Evolutionary conservation across 2,113 vertebrate species (phyloP), one percentile per base, ranked within the genome.

Genomic region (Elaphurus davidianus): DNA sequence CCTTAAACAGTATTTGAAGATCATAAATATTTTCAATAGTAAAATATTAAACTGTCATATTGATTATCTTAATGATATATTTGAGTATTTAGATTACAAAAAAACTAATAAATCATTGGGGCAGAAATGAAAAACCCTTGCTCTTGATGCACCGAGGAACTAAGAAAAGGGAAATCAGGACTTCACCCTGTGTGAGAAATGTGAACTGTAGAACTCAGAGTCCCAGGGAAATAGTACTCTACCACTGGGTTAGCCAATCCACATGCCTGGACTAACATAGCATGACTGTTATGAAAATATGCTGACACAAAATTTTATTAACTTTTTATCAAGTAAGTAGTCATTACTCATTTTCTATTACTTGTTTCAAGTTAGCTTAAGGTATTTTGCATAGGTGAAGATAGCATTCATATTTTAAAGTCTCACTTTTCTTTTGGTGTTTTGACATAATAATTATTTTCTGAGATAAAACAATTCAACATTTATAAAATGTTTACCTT

Each of bases 331-430:
- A 98, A 60, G 97, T 98, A 74, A 21, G 4, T 88, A 21, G 88
- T 96, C 85, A 90, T 90, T 97, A 15, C 85, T 97, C 55, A 98
- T 97, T 28, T 91, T 95, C 94, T 83, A 91, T 89, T 92, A 95
- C 50, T 93, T 95, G 97, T 71, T 97, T 89, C 86, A 95, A 59
- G 92, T 90, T 62, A 95, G 89, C 89, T 98, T 33, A 60, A 94
- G 78, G 90, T 45, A 81, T 1, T 14, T 8, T 89, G 21, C 55
- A 54, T 78, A 90, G 52, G 91, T 87, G 94, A 96, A 98, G 64
- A 96, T 90, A 98, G 87, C 19, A 94, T 94, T 98, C 97, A 97
- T 98, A 98, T 98, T 98, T 97, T 1, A 95, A 97, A 97, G 15
- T 96, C 97, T 96, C 43, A 83, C 36, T 30, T 79, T 94, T 6